These are phyloP conservation scores for Melieria omissa DNA, from an alignment of 2,888 invertebrate genomes.

Conservation along the genomic window DNA sequence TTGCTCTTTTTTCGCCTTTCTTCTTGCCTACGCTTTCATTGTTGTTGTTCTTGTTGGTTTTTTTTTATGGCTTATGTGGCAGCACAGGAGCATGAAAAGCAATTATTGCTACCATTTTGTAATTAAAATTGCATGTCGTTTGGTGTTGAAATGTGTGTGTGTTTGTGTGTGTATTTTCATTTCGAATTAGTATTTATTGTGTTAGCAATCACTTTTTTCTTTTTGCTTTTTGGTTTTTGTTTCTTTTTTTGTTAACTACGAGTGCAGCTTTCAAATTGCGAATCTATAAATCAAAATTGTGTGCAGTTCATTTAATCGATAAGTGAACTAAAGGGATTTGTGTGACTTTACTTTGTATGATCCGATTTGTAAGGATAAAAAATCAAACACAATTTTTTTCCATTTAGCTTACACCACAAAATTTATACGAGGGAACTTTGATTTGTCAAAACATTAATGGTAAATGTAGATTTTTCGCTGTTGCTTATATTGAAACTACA, in stretches of 20 bases:
- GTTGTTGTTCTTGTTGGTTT: constrained; percentile 18
- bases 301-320: constrained; percentile 26
- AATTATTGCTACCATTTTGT: constrained; percentile 42
- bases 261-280: constrained; percentile 22
- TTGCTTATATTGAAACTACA: no score
- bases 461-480: no score
- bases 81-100: constrained; percentile 33
- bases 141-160: constrained; percentile 4
- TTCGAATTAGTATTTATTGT: constrained; percentile 10
- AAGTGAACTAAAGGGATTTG: constrained; percentile 26
- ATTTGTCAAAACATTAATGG: no score
- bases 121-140: constrained; percentile 33
- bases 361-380: no score
- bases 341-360: no score
- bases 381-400: no score
- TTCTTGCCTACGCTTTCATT: neutral
- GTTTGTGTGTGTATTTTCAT: constrained; percentile 37
- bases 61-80: constrained; percentile 5
- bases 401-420: no score
- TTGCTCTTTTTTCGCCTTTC: constrained; percentile 29
- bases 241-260: constrained; percentile 19
- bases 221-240: constrained; percentile 15
- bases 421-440: no score
- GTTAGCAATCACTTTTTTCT: constrained; percentile 13
- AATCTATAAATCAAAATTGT: constrained; percentile 28